Conservation (phyloP, 2,113 vertebrate species). For the Cottus gobio region DNA sequence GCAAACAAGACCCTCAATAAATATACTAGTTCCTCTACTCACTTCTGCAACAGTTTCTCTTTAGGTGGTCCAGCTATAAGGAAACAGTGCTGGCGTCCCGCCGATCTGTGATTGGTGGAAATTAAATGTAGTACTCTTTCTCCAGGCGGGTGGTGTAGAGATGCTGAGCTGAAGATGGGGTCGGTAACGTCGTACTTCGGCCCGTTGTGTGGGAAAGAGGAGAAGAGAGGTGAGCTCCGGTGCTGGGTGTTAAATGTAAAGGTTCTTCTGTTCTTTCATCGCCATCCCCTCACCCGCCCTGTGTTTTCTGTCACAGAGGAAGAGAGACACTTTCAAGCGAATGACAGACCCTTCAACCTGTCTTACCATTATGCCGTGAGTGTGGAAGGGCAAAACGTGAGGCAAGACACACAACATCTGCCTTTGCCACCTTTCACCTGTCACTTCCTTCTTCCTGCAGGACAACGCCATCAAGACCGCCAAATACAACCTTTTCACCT, state of each 20-base stretch:
- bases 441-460: conserved; percentile 75
- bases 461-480: conserved; percentile 94
- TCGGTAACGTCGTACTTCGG: conserved; percentile 79
- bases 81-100: neutral
- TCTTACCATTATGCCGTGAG: conserved; percentile 91
- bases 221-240: conserved; percentile 79
- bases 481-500: conserved; percentile 92
- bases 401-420: neutral
- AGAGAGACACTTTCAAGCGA: conserved; percentile 88
- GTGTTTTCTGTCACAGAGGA: conserved; percentile 77
- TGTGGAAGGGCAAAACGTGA: neutral
- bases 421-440: neutral
- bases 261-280: neutral
- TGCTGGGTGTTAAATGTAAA: neutral
- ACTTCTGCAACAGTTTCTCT: conserved; percentile 5
- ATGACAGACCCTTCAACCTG: conserved; percentile 88
- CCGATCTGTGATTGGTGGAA: neutral
- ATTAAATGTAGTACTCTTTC: neutral
- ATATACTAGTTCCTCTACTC: conserved; percentile 2
- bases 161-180: conserved; percentile 77
- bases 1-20: neutral
- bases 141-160: conserved; percentile 79
- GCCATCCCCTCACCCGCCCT: neutral
- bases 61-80: neutral
- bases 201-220: conserved; percentile 73